phyloP scores from a whole-genome alignment of 2,113 vertebrate genomes.

The Promerops cafer region DNA sequence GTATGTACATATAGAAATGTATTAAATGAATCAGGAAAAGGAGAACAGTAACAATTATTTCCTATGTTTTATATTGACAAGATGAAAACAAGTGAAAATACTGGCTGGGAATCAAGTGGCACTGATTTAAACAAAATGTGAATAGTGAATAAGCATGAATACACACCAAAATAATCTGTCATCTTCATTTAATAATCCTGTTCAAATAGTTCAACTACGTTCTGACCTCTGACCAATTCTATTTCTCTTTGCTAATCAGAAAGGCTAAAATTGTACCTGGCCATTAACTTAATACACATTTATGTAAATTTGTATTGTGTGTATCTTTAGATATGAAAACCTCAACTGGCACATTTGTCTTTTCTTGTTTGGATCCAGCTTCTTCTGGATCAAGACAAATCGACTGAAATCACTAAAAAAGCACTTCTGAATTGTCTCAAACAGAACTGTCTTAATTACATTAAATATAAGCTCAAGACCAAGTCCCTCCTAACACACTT shows the following conservation, averaged over 20 bases:
- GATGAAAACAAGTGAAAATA: background rate
- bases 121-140: background rate
- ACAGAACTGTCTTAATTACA: background rate
- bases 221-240: background rate
- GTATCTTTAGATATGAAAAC: background rate
- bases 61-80: background rate
- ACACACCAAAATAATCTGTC: background rate
- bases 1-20: background rate
- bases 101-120: background rate
- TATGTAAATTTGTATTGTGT: background rate
- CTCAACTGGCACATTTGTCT: background rate
- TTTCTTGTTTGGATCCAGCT: background rate
- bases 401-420: background rate
- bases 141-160: background rate
- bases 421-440: background rate
- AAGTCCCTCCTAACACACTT: background rate
- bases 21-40: background rate
- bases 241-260: background rate
- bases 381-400: background rate
- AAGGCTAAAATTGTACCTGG: background rate
- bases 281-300: background rate
- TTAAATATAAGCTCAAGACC: background rate
- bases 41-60: background rate
- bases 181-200: background rate
- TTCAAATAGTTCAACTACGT: background rate